Conservation (phyloP, 1,140 invertebrate species). For the Dreissena rostriformis region DNA sequence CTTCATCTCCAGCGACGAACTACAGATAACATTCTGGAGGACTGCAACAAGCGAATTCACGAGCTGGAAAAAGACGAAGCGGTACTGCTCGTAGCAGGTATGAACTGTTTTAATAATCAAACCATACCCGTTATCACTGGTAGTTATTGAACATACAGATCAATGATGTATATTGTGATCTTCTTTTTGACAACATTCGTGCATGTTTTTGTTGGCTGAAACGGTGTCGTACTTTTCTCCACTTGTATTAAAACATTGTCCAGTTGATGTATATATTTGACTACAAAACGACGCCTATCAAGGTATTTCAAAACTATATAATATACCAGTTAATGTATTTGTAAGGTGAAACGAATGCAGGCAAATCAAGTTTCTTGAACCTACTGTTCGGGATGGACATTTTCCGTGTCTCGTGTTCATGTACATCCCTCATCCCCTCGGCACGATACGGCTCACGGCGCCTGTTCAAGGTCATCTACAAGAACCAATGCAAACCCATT, state of each 20-base stretch:
- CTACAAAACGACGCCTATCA: too few species aligned
- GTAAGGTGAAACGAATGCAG: slow-evolving; percentile 70
- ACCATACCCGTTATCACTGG: too few species aligned
- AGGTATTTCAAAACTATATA: too few species aligned
- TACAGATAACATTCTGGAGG: neutral
- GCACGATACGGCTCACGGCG: slow-evolving; percentile 50
- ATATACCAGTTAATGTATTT: neutral
- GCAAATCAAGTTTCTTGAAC: slow-evolving; percentile 72
- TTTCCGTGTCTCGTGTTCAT: slow-evolving; percentile 63
- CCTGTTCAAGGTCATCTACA: slow-evolving; percentile 30
- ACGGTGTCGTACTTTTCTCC: too few species aligned
- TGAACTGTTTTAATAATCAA: too few species aligned
- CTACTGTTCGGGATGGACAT: slow-evolving; percentile 65
- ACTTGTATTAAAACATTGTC: too few species aligned
- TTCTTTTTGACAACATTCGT: too few species aligned
- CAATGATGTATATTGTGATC: too few species aligned
- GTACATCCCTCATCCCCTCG: slow-evolving; percentile 67
- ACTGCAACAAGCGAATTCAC: slow-evolving; percentile 17
- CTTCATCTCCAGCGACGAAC: slow-evolving; percentile 29
- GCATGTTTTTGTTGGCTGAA: too few species aligned
- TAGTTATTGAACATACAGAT: neutral
- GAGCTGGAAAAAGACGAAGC: slow-evolving; percentile 9
- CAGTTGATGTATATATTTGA: too few species aligned
- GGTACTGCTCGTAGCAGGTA: slow-evolving; percentile 33
- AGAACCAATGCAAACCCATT: slow-evolving; percentile 11